phyloP scores from a whole-genome alignment of 2,113 vertebrate species.

The Asarcornis scutulata region DNA sequence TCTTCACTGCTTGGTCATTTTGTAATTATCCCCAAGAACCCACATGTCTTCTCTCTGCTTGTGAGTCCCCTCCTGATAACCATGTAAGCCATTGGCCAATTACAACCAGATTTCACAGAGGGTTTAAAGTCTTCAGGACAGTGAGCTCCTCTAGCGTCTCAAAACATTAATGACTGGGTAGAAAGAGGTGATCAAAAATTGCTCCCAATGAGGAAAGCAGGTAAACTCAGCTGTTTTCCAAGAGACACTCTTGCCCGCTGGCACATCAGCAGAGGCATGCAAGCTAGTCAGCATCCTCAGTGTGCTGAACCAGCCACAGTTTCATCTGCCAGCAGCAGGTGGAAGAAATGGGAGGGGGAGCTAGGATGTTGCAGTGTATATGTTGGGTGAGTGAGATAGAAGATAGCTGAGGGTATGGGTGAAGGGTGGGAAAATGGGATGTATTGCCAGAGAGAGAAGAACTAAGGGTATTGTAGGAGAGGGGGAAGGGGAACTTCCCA shows the following conservation, averaged over 20 bases:
- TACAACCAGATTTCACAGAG: background rate
- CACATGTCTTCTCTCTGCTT: background rate
- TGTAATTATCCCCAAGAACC: background rate
- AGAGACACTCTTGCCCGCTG: background rate
- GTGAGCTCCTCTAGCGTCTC: background rate
- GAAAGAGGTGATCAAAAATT: background rate
- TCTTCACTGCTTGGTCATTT: background rate
- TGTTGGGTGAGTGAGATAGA: background rate
- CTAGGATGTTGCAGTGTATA: background rate
- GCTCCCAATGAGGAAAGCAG: background rate
- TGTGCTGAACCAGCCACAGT: background rate
- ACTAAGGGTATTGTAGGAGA: background rate
- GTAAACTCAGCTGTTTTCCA: background rate
- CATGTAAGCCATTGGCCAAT: background rate
- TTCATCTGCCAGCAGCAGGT: background rate
- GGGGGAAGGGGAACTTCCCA: no score
- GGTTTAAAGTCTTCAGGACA: background rate
- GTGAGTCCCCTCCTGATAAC: background rate
- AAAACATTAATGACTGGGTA: background rate
- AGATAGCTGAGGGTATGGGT: background rate
- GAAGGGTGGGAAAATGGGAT: background rate
- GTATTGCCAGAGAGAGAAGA: background rate
- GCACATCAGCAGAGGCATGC: background rate
- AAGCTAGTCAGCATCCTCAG: background rate
- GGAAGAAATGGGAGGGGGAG: background rate